Conservation (phyloP, 2,113 vertebrate species). For the Cryptoleucopteryx plumbea region DNA sequence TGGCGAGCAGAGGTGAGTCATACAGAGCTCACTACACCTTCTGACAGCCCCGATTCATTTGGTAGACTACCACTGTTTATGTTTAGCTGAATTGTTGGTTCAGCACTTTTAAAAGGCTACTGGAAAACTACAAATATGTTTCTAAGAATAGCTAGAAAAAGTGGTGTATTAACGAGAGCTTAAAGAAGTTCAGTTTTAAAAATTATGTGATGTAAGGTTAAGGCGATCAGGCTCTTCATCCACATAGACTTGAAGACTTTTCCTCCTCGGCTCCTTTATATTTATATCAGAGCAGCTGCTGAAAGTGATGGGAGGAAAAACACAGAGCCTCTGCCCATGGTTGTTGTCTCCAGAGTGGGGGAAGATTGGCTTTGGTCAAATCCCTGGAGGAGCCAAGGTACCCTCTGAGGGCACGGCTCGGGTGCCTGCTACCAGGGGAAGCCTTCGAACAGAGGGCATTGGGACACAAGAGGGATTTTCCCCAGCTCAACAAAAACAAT, state of each 20-base stretch:
- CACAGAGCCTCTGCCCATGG: fast-evolving
- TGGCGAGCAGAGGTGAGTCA: background rate
- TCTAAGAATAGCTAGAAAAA: background rate
- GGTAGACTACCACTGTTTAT: no score
- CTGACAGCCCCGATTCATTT: background rate
- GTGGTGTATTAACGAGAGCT: background rate
- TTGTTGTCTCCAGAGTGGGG: background rate
- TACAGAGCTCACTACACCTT: background rate
- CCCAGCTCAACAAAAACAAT: background rate
- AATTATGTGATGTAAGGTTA: background rate
- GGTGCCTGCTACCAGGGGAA: background rate
- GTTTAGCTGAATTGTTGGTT: background rate
- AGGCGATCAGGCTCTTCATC: background rate
- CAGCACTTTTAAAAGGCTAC: background rate
- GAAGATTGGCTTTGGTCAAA: background rate
- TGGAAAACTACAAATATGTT: background rate
- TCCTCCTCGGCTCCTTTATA: background rate
- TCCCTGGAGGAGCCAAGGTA: background rate
- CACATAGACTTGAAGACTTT: background rate
- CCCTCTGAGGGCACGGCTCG: background rate
- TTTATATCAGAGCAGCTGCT: background rate
- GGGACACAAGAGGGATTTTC: background rate
- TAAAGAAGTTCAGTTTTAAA: background rate
- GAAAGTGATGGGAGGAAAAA: background rate
- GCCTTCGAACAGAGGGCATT: background rate